phyloP scores from a whole-genome alignment of 2,797 vertebrate species.

The Sarcophilus harrisii region DNA sequence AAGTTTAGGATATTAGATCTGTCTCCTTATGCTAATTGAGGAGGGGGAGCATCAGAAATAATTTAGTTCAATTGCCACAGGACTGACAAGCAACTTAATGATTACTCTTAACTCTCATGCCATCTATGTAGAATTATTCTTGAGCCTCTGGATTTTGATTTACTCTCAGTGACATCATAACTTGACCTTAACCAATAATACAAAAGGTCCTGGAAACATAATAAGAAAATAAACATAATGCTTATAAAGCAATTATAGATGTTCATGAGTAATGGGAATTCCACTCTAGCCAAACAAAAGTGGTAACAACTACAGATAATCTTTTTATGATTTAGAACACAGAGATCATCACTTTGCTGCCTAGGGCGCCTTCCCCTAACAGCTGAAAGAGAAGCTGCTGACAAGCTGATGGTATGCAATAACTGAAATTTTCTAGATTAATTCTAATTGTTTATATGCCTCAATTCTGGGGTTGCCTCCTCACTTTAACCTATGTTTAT shows the following conservation, averaged over 20 bases:
- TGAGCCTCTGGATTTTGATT: neutral
- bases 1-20: neutral
- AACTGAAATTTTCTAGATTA: slow-evolving; percentile 16
- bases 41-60: neutral
- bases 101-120: neutral
- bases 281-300: neutral
- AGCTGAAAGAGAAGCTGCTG: neutral
- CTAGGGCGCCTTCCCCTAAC: slow-evolving; percentile 24
- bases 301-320: slow-evolving; percentile 40
- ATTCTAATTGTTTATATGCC: slow-evolving; percentile 52
- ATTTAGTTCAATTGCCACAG: neutral
- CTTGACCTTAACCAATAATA: neutral
- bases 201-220: neutral
- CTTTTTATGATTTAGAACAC: slow-evolving; percentile 52
- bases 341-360: slow-evolving; percentile 38
- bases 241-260: slow-evolving; percentile 45
- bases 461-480: slow-evolving; percentile 47
- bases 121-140: neutral
- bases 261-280: slow-evolving; percentile 47
- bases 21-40: neutral
- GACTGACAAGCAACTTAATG: neutral
- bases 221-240: slow-evolving; percentile 14
- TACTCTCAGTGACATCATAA: neutral
- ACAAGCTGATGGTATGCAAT: slow-evolving; percentile 44
- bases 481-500: slow-evolving; percentile 41